These are phyloP conservation scores for Syrphus vitripennis DNA, from an alignment of 2,888 invertebrate species.

Conservation along the genomic window DNA sequence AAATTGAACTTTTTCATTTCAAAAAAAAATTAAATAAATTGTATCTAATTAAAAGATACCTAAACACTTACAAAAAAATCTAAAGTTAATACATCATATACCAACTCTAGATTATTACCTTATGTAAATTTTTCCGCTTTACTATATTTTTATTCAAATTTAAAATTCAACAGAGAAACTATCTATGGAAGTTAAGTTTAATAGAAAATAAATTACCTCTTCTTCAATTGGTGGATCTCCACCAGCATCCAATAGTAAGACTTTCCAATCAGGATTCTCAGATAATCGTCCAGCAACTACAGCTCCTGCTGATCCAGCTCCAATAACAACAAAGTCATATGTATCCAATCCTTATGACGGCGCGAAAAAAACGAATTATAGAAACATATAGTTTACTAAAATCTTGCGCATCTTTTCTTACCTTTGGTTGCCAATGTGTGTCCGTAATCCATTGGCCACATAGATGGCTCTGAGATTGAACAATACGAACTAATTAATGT, in stretches of 20 bases:
- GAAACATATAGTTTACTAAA: too few relatives aligned
- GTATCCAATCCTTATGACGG: constrained; percentile 70
- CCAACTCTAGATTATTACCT: too few relatives aligned
- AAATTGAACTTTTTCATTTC: not conserved
- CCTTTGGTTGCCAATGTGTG: constrained; percentile 77
- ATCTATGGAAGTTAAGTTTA: not conserved
- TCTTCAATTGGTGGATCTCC: constrained; percentile 84
- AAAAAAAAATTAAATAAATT: not conserved
- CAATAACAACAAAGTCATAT: constrained; percentile 84
- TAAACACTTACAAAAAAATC: too few relatives aligned
- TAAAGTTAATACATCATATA: too few relatives aligned
- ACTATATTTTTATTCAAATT: not conserved
- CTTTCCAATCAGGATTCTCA: constrained; percentile 88
- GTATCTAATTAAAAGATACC: not conserved
- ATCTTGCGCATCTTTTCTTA: constrained; percentile 55
- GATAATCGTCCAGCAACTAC: constrained; percentile 86
- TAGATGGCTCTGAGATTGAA: constrained; percentile 82
- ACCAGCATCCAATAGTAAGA: constrained; percentile 91
- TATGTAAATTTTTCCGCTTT: too few relatives aligned
- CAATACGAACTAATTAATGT: constrained; percentile 85
- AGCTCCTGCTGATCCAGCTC: constrained; percentile 85
- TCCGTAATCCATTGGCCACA: constrained; percentile 83
- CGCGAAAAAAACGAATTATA: too few relatives aligned
- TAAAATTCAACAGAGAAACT: not conserved
- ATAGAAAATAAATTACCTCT: constrained; percentile 76